Evolutionary conservation across 2,113 vertebrate species (phyloP).

Genomic region (Puffinus mauretanicus): DNA sequence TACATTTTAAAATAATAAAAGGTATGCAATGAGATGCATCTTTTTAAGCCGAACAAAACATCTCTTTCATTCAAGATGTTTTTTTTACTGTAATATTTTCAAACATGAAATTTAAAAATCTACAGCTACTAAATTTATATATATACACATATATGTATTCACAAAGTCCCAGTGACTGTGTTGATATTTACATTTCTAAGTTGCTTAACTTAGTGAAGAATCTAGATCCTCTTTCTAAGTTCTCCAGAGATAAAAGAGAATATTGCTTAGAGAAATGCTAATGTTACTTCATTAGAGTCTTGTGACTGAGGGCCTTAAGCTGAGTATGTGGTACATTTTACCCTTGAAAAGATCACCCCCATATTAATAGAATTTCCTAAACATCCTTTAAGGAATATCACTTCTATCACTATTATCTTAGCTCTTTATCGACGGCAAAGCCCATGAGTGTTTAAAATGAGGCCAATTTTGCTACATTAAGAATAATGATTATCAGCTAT

Average conservation of each 20-base stretch:
- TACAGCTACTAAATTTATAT: background rate
- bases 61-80: background rate
- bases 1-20: background rate
- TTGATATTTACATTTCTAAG: background rate
- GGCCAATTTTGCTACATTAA: constrained; percentile 6
- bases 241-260: background rate
- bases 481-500: background rate
- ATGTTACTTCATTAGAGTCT: background rate
- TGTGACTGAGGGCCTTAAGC: background rate
- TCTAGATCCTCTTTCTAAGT: background rate
- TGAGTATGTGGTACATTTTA: background rate
- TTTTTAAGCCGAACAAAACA: background rate
- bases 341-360: background rate
- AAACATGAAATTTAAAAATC: background rate
- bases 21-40: background rate
- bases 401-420: constrained; percentile 7
- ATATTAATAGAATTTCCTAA: constrained; percentile 24
- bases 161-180: background rate
- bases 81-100: background rate
- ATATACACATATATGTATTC: background rate
- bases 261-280: background rate
- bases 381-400: constrained; percentile 10
- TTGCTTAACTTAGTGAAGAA: background rate
- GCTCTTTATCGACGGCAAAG: constrained; percentile 4
- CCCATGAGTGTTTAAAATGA: constrained; percentile 40